Evolutionary conservation across 2,113 vertebrate genomes (phyloP), one percentile per base, ranked within the genome.

Genomic region (Brachyhypopomus occidentalis): DNA sequence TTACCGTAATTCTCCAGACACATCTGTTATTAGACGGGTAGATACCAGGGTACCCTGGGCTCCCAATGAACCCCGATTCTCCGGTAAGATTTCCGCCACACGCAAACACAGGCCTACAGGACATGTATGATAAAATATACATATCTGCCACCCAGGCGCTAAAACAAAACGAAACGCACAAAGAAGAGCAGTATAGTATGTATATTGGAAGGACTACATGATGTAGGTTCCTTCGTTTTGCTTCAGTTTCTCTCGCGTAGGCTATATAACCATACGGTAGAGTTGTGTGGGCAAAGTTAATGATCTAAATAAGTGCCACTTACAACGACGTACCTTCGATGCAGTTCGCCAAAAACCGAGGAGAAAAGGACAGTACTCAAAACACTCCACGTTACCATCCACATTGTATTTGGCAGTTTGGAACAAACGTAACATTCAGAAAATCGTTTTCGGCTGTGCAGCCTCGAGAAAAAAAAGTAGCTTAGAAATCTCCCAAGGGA

Each of bases 1-100:
- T 94, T 94, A 96, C 95, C 89, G 94, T 96, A 88, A 96, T 96
- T 92, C 93, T 96, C 95, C 95, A 96, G 76, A 95, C 93, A 79
- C 95, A 96, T 89, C 94, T 96, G 91, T 92, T 95, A 89, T 96
- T 96, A 66, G 95, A 92, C 84, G 95, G 95, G 87, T 96, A 96
- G 84, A 96, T 90, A 83, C 93, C 94, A 72, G 95, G 95, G 88
- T 95, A 95, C 82, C 95, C 95, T 92, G 95, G 93, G 79, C 95
- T 96, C 80, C 94, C 95, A 89, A 96, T 93, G 87, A 94, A 89
- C 71, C 95, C 95, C 23, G 94, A 93, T 71, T 93, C 93, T 91
- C 95, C 95, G 36, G 92, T 94, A 79, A 95, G 84, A 90, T 92
- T 88, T 88, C 95, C 94, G 48, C 95, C 95, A 85, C 95, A 96